Evolutionary conservation across 1,140 invertebrate species (phyloP).

Genomic region (Drosophila burlai): DNA sequence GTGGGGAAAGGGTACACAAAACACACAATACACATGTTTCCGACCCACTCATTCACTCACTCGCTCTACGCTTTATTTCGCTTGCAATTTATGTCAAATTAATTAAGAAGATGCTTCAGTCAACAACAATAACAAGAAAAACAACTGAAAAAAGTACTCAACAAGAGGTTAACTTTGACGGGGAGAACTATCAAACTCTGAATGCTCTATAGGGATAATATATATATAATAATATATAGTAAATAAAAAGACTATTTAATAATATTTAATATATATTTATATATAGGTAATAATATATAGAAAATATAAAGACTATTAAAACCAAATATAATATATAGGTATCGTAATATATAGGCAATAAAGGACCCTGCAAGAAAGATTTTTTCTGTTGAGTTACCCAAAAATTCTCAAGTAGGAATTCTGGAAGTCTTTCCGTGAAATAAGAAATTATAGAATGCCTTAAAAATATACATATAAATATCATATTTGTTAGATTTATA

Average conservation of each 20-base stretch:
- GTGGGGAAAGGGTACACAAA: not conserved
- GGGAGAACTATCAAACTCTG: not conserved
- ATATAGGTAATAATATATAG: too few species aligned
- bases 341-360: too few species aligned
- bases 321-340: too few species aligned
- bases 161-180: not conserved
- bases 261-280: too few species aligned
- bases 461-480: not conserved
- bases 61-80: slow-evolving; percentile 36
- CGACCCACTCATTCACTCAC: slow-evolving; percentile 6
- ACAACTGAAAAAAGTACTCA: not conserved
- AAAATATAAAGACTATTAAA: too few species aligned
- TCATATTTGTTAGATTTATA: not conserved
- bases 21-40: slow-evolving; percentile 56
- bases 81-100: slow-evolving; percentile 79
- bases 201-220: not conserved
- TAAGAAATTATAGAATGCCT: not conserved
- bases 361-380: too few species aligned
- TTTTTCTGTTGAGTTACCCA: too few species aligned
- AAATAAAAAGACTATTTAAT: not conserved
- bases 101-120: slow-evolving; percentile 69
- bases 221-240: not conserved
- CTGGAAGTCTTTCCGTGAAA: not conserved
- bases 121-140: slow-evolving; percentile 3
- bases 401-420: not conserved